A percentile compares a stretch with the other conserved stretches of the same genome.
Conservation (phyloP, 2,797 vertebrate species). For the Chelmon rostratus region DNA sequence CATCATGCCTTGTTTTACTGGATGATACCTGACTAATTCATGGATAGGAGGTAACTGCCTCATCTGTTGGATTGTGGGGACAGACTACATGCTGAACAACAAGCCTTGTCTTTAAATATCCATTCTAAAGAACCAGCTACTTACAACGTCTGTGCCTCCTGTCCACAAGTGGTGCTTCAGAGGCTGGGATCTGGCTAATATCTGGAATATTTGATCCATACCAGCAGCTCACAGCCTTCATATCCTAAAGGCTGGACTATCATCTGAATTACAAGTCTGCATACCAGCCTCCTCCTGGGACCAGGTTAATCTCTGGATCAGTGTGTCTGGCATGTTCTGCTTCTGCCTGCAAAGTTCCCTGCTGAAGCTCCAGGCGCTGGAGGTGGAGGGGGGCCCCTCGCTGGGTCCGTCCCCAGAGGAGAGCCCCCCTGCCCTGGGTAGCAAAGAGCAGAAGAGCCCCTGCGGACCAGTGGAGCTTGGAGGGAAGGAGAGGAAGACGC, state of each 20-base stretch:
- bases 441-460: conserved; percentile 85
- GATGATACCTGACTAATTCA: conserved; percentile 22
- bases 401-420: conserved; percentile 80
- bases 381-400: conserved; percentile 86
- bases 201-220: conserved; percentile 22
- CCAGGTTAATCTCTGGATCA: conserved; percentile 50
- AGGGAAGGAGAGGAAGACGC: conserved; percentile 55
- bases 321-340: conserved; percentile 90
- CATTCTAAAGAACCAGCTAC: not conserved
- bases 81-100: conserved; percentile 22
- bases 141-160: not conserved
- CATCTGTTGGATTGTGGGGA: conserved; percentile 2
- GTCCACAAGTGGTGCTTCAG: conserved; percentile 30
- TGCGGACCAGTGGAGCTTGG: conserved; percentile 39
- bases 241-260: not conserved
- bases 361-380: conserved; percentile 93
- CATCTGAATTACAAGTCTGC: not conserved
- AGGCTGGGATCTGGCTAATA: conserved; percentile 46
- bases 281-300: conserved; percentile 23
- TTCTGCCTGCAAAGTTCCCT: conserved; percentile 96
- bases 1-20: conserved; percentile 2
- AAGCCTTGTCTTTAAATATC: not conserved
- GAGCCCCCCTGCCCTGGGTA: conserved; percentile 69
- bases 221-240: not conserved
- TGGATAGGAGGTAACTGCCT: conserved; percentile 2